These are phyloP conservation scores for Melopsittacus undulatus DNA, from an alignment of 2,797 vertebrate genomes.

Conservation along the genomic window DNA sequence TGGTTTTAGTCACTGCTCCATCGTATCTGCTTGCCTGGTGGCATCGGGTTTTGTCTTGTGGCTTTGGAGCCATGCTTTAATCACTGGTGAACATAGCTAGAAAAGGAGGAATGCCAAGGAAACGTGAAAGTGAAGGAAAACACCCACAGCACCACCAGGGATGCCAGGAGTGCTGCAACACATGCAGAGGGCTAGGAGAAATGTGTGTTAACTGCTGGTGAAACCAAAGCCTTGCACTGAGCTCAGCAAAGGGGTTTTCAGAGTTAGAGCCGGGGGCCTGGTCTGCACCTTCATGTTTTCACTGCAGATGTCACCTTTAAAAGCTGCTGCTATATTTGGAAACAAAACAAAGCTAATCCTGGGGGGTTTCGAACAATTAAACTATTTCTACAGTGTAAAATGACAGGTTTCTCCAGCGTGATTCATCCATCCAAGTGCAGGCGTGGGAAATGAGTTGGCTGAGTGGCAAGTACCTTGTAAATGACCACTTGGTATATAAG, in stretches of 20 bases:
- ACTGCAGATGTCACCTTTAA: rapidly evolving
- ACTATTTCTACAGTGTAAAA: neutral
- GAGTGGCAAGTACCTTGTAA: neutral
- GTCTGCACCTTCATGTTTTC: neutral
- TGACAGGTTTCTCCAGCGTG: neutral
- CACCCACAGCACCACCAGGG: rapidly evolving
- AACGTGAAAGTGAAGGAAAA: neutral
- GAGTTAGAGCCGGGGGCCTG: neutral
- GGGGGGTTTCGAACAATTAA: neutral
- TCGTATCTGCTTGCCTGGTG: neutral
- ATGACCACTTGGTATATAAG: neutral
- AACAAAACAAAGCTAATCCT: neutral
- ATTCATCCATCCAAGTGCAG: conserved; percentile 1
- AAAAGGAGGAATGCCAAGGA: rapidly evolving
- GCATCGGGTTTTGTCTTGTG: neutral
- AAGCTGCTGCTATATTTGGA: neutral
- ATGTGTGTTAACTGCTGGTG: neutral
- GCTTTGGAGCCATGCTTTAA: neutral
- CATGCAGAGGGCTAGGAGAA: neutral
- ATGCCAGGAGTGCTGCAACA: neutral
- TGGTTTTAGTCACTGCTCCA: rapidly evolving
- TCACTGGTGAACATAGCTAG: neutral
- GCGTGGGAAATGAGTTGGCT: neutral
- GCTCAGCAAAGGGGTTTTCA: neutral
- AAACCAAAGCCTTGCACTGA: neutral